Evolutionary conservation across 2,797 vertebrate genomes (phyloP).

Genomic region (Lacerta viridis): DNA sequence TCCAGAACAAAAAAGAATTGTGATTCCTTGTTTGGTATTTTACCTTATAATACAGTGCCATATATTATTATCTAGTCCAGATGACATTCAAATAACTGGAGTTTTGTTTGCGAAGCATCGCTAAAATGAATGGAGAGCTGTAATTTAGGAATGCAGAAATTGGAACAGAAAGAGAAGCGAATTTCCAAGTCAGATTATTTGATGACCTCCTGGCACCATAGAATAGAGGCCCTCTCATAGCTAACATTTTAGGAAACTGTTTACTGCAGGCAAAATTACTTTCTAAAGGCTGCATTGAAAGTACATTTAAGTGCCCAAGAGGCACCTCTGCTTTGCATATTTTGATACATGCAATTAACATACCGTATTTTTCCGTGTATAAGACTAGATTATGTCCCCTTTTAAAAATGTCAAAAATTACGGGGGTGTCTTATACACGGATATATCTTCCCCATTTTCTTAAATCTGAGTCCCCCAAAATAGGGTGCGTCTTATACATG

Average conservation of each 20-base stretch:
- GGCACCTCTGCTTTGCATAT: neutral
- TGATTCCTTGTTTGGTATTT: constrained; percentile 5
- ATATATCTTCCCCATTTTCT: too few relatives aligned
- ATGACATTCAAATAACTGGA: constrained; percentile 22
- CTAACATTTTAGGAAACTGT: neutral
- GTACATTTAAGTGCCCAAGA: neutral
- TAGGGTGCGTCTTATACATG: too few relatives aligned
- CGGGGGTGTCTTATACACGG: too few relatives aligned
- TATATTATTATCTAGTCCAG: constrained; percentile 5
- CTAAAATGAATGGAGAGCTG: constrained; percentile 26
- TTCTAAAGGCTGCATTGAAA: neutral
- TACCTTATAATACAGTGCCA: neutral
- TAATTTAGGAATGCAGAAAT: neutral
- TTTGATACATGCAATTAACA: constrained; percentile 10
- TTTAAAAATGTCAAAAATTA: too few relatives aligned
- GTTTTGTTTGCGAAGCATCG: constrained; percentile 28
- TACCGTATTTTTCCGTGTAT: too few relatives aligned
- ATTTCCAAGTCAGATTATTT: constrained; percentile 21
- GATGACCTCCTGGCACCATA: neutral
- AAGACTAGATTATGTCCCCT: too few relatives aligned
- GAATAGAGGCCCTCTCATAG: neutral
- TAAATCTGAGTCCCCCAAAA: too few relatives aligned
- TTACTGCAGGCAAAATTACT: neutral
- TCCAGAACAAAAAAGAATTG: constrained; percentile 21
- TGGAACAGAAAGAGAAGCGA: neutral